Evolutionary conservation across 1,140 invertebrate species (phyloP).

Genomic region (Sesamia nonagrioides): DNA sequence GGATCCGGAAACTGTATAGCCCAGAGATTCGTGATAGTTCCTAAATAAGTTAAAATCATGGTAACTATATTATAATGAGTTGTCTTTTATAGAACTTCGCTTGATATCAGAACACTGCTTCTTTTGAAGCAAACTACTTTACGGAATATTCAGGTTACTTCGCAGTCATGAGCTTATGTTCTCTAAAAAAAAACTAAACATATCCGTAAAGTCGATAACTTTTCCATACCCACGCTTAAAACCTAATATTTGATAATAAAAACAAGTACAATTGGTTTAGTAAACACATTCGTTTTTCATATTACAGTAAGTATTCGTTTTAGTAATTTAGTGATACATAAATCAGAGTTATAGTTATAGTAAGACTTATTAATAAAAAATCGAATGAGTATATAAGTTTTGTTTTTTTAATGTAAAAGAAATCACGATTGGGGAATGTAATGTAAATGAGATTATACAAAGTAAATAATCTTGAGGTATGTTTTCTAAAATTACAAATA

Average conservation of each 20-base stretch:
- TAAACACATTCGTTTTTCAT: conserved; percentile 21
- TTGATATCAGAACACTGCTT: not conserved
- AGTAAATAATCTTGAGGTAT: conserved; percentile 22
- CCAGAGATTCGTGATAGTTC: conserved; percentile 45
- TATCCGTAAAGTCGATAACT: conserved; percentile 23
- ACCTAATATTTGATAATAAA: conserved; percentile 34
- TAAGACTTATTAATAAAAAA: conserved; percentile 17
- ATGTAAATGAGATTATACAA: conserved; percentile 29
- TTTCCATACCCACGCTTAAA: conserved; percentile 1
- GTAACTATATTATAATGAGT: conserved; percentile 39
- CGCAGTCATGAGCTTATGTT: not conserved
- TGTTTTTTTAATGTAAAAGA: conserved; percentile 22
- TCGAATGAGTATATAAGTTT: conserved; percentile 29
- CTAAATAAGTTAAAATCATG: conserved; percentile 39
- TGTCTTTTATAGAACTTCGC: conserved; percentile 9
- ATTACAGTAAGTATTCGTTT: conserved; percentile 39
- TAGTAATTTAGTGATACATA: conserved; percentile 21
- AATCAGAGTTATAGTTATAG: conserved; percentile 19
- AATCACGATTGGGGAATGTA: conserved; percentile 34
- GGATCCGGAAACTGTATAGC: conserved; percentile 60
- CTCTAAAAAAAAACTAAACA: not conserved
- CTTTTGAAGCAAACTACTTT: not conserved
- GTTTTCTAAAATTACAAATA: conserved; percentile 15
- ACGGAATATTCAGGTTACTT: not conserved
- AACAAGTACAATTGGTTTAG: conserved; percentile 24